Evolutionary conservation across 2,888 invertebrate species (phyloP), one percentile per base, ranked within the genome.

Genomic region (Acanthosepion esculentum): DNA sequence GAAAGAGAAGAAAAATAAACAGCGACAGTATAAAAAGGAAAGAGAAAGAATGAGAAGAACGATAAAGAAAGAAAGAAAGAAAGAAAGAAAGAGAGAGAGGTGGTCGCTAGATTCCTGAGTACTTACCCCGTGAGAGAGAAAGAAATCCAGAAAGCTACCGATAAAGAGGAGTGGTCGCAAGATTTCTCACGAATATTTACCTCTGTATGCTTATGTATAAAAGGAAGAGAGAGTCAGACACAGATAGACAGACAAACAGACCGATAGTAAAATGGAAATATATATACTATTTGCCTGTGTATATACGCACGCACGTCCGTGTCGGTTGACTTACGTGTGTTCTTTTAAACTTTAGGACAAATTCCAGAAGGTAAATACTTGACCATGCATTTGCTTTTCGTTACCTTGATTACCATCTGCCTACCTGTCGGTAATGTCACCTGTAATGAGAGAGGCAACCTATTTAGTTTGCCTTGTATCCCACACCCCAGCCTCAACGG

Each of bases 31-130:
- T 10, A 3, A 15, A 53, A 15, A 53, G 7, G 15, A 53, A 15
- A 53, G 50, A 53, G 4, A 15, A 15, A 53, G 50, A 8, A 15
- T 12, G 50, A 53, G 50, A 23, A 64, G 55, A 29, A 53, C n/a
- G 94, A 94, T 91, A 91, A 33, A n/a, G 78, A 33, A 33, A 64
- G 93, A 94, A n/a, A 92, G 50, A 94, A 55, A 94, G 91, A 48
- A 33, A 55, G 94, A 55, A 59, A 59, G 59, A 55, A 18, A 55
- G 50, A 55, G 15, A 4, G 23, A 29, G 91, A 23, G n/a, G 5
- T 41, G 91, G n/a, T 10, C 10, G 23, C 41, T 26, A 41, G 7
- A 5, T 23, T 91, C 12, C 41, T 10, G 29, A 33, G 29, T 91
- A 41, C 8, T 18, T 29, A 18, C 12, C 33, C 1, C 26, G 41